phyloP scores from a whole-genome alignment of 2,797 vertebrate species.

The Acestrorhynchus altus region DNA sequence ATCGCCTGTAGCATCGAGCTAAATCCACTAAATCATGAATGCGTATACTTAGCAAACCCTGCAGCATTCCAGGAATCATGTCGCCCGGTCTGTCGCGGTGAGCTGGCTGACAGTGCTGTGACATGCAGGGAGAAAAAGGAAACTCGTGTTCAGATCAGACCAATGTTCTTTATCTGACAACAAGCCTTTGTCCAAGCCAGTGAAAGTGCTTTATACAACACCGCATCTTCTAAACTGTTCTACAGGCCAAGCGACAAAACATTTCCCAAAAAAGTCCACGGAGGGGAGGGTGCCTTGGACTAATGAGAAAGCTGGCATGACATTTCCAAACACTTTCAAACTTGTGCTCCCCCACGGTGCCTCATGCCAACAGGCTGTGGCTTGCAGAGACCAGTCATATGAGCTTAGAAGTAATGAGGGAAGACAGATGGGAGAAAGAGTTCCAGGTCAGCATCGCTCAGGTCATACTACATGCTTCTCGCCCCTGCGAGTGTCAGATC shows the following conservation, averaged over 20 bases:
- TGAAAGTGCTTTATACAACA: not conserved
- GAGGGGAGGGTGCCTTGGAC: not conserved
- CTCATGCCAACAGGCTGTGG: slow-evolving; percentile 29
- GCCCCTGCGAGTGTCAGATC: slow-evolving; percentile 17
- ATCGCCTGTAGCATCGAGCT: slow-evolving; percentile 27
- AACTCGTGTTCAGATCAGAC: slow-evolving; percentile 10
- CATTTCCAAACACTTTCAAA: slow-evolving; percentile 37
- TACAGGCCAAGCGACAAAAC: not conserved
- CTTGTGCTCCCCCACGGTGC: slow-evolving; percentile 24
- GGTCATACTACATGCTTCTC: slow-evolving; percentile 33
- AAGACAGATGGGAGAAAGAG: slow-evolving; percentile 53
- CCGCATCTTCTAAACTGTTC: not conserved
- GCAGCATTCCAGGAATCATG: slow-evolving; percentile 32
- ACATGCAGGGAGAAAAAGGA: slow-evolving; percentile 21
- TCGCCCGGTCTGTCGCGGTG: slow-evolving; percentile 1
- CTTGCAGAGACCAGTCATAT: slow-evolving; percentile 39
- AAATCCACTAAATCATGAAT: slow-evolving; percentile 41
- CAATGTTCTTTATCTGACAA: slow-evolving; percentile 13
- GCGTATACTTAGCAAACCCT: slow-evolving; percentile 17
- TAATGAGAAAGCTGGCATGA: slow-evolving; percentile 25
- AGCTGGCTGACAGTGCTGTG: not conserved
- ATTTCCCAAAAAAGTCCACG: not conserved
- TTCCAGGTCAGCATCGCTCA: slow-evolving; percentile 45
- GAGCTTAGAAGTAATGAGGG: slow-evolving; percentile 46
- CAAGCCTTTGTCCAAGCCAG: not conserved